Conservation (phyloP, 1,140 invertebrate species). For the Holotrichia oblita region DNA sequence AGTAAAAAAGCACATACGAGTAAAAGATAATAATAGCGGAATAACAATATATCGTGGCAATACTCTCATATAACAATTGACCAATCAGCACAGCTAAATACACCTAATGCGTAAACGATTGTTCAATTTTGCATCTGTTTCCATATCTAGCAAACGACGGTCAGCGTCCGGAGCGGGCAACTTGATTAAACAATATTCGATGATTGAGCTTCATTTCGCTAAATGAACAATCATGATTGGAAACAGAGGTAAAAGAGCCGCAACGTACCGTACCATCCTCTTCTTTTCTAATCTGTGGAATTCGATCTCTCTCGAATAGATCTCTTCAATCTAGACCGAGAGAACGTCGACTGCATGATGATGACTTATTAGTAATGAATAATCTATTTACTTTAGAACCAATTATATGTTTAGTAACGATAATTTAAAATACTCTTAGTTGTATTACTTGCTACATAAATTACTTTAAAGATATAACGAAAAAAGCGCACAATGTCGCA, state of each 20-base stretch:
- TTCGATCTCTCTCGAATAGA: not conserved
- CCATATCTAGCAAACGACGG: not conserved
- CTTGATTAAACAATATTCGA: slow-evolving; percentile 35
- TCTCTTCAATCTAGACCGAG: not conserved
- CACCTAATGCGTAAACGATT: not conserved
- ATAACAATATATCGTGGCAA: too few relatives aligned
- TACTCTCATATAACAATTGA: not conserved
- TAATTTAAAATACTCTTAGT: not conserved
- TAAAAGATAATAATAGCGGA: too few relatives aligned
- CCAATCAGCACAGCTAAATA: not conserved
- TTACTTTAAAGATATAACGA: too few relatives aligned
- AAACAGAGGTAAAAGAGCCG: not conserved
- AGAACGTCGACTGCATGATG: slow-evolving; percentile 10
- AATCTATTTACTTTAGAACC: not conserved
- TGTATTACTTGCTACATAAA: too few relatives aligned
- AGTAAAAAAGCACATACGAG: too few relatives aligned
- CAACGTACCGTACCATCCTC: not conserved
- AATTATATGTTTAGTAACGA: not conserved
- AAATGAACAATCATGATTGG: slow-evolving; percentile 32
- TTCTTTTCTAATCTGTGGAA: not conserved
- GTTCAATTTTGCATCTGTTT: slow-evolving; percentile 13
- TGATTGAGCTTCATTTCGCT: slow-evolving; percentile 33
- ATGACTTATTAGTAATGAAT: slow-evolving; percentile 16
- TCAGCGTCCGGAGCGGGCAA: not conserved
- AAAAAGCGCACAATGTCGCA: too few relatives aligned